Conservation (phyloP, 1,140 invertebrate species). For the Zaprionus ornatus region DNA sequence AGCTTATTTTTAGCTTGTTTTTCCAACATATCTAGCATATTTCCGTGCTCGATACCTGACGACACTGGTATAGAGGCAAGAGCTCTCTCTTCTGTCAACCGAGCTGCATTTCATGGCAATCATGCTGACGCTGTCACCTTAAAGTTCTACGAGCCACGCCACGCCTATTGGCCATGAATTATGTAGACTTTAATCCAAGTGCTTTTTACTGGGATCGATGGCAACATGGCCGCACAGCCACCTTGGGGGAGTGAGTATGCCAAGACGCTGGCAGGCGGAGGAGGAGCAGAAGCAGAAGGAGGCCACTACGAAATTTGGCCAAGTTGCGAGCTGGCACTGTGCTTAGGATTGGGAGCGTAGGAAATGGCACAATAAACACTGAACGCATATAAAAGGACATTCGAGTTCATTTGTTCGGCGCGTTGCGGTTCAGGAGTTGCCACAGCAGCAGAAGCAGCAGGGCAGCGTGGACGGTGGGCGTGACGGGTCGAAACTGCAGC, state of each 20-base stretch:
- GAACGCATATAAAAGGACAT: constrained; percentile 80
- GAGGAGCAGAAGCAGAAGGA: background rate
- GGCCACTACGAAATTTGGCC: constrained; percentile 33
- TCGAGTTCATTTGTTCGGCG: constrained; percentile 75
- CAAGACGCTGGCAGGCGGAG: constrained; percentile 45
- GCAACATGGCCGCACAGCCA: constrained; percentile 3
- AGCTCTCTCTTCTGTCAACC: background rate
- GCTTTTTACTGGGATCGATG: constrained; percentile 68
- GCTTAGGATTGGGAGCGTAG: constrained; percentile 58
- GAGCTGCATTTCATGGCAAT: constrained; percentile 11
- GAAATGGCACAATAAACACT: constrained; percentile 79
- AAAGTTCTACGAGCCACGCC: constrained; percentile 34
- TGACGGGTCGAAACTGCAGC: constrained; percentile 53
- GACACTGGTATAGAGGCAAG: no score
- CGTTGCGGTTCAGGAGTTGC: constrained; percentile 55
- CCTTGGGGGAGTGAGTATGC: constrained; percentile 26
- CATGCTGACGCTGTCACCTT: constrained; percentile 31
- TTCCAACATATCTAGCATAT: no score
- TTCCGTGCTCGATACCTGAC: no score
- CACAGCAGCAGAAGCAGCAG: background rate
- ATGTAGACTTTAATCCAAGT: constrained; percentile 72
- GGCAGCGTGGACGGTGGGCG: constrained; percentile 47
- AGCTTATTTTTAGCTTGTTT: no score
- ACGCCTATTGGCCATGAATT: constrained; percentile 56
- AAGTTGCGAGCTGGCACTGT: constrained; percentile 60